These are phyloP conservation scores for Pelobates cultripes DNA, from an alignment of 2,797 vertebrate genomes.

Conservation along the genomic window DNA sequence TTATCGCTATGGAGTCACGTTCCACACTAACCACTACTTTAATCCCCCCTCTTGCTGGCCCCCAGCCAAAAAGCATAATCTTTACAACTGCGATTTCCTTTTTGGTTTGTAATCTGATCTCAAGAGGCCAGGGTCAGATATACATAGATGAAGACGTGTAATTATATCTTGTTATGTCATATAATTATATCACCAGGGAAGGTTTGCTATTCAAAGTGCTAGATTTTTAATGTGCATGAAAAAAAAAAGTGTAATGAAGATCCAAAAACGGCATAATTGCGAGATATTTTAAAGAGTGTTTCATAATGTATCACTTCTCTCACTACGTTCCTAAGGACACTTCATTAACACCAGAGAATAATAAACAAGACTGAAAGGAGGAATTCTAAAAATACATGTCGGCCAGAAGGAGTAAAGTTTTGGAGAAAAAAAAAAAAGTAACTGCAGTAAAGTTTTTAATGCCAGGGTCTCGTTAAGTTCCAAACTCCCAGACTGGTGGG, in stretches of 20 bases:
- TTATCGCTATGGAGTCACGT: too few relatives aligned
- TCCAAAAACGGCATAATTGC: slow-evolving; percentile 8
- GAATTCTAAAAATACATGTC: slow-evolving; percentile 31
- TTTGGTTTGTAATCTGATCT: too few relatives aligned
- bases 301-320: slow-evolving; percentile 12
- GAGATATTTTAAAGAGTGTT: slow-evolving; percentile 11
- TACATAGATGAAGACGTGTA: too few relatives aligned
- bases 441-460: background rate
- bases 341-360: slow-evolving; percentile 22
- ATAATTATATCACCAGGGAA: background rate
- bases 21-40: too few relatives aligned
- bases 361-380: background rate
- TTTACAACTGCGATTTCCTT: too few relatives aligned
- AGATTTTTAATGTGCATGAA: background rate
- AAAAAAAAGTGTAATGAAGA: slow-evolving; percentile 5
- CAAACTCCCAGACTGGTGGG: too few relatives aligned
- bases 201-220: background rate
- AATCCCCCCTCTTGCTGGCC: too few relatives aligned
- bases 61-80: too few relatives aligned
- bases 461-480: too few relatives aligned
- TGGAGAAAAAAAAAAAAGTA: background rate
- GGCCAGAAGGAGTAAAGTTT: background rate
- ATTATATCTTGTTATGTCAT: too few relatives aligned
- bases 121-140: too few relatives aligned
- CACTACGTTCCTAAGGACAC: slow-evolving; percentile 18